phyloP scores from a whole-genome alignment of 2,888 invertebrate genomes.

The Caenorhabditis sp. region DNA sequence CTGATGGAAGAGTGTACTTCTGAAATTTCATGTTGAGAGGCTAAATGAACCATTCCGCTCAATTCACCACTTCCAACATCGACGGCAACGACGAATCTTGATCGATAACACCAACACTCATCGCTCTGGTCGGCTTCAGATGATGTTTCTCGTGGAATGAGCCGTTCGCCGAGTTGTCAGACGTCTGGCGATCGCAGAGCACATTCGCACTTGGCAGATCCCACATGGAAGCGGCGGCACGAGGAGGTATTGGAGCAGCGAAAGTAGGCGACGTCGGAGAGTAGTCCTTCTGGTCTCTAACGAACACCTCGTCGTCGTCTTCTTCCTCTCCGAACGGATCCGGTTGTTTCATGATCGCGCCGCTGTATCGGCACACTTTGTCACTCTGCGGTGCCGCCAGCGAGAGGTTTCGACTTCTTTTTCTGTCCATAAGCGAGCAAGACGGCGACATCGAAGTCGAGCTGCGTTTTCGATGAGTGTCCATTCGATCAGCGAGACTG shows the following conservation, averaged over 20 bases:
- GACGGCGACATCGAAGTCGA: slow-evolving; percentile 36
- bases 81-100: slow-evolving; percentile 24
- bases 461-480: slow-evolving; percentile 33
- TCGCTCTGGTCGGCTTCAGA: slow-evolving; percentile 41
- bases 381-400: slow-evolving; percentile 33
- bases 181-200: slow-evolving; percentile 20
- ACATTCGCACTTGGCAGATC: slow-evolving; percentile 21
- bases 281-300: neutral
- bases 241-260: slow-evolving; percentile 7
- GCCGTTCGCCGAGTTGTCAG: slow-evolving; percentile 44
- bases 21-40: too few relatives aligned
- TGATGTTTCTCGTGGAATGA: slow-evolving; percentile 21
- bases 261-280: neutral
- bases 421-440: slow-evolving; percentile 29
- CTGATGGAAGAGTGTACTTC: slow-evolving; percentile 52
- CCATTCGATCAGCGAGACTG: neutral
- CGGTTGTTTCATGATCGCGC: neutral
- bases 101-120: slow-evolving; percentile 52
- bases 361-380: slow-evolving; percentile 33
- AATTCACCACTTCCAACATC: slow-evolving; percentile 59
- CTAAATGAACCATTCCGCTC: neutral
- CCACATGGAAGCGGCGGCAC: slow-evolving; percentile 30
- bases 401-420: slow-evolving; percentile 27
- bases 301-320: slow-evolving; percentile 36
- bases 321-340: slow-evolving; percentile 39